Percentiles rank a stretch among this genome's conserved stretches.
These are phyloP conservation scores for Lacanobia wlatinum DNA, from an alignment of 2,888 invertebrate genomes.

Conservation along the genomic window DNA sequence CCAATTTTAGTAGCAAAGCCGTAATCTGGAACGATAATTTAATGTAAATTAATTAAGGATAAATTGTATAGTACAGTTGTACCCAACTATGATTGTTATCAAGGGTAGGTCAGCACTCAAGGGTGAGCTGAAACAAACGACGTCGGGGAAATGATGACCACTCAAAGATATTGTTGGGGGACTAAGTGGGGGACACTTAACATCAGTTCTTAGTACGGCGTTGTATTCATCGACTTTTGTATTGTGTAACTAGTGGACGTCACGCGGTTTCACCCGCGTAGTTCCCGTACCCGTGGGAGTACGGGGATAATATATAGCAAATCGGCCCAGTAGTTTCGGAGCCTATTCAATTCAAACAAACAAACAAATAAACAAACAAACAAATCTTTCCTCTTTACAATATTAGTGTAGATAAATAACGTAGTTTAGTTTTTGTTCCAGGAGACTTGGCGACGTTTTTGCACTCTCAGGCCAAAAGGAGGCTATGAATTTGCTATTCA, in stretches of 20 bases:
- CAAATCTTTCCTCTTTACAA: no score
- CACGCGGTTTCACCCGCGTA: no score
- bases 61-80: constrained; percentile 30
- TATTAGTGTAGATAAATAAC: no score
- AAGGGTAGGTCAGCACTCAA: constrained; percentile 38
- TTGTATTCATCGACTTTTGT: constrained; percentile 50
- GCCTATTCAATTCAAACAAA: no score
- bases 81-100: constrained; percentile 49
- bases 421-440: neutral
- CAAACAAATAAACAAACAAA: no score
- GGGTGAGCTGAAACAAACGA: constrained; percentile 48
- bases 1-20: constrained; percentile 23
- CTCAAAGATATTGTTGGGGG: constrained; percentile 55
- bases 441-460: neutral
- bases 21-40: constrained; percentile 31
- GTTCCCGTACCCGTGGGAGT: no score
- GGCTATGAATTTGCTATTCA: neutral
- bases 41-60: constrained; percentile 56
- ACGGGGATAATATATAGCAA: no score
- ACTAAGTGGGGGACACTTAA: constrained; percentile 41
- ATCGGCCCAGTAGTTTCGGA: no score
- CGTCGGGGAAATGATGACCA: constrained; percentile 49
- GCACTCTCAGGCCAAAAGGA: neutral
- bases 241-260: no score
- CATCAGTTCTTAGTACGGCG: constrained; percentile 9